These are phyloP conservation scores for Alfaro cultratus DNA, from an alignment of 2,797 vertebrate genomes.

Conservation along the genomic window DNA sequence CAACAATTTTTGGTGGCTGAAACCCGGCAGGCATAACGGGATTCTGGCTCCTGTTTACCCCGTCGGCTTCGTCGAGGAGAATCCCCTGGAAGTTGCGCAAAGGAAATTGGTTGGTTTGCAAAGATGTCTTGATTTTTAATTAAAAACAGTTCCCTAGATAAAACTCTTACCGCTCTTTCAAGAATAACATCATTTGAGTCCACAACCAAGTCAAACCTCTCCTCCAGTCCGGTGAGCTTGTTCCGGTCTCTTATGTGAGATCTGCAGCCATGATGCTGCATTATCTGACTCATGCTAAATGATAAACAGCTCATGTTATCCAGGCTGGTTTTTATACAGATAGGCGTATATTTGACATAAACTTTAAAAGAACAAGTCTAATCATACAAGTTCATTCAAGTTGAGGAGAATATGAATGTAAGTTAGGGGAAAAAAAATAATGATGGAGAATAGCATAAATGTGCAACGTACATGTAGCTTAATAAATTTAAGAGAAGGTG, in stretches of 20 bases:
- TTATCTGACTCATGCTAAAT: constrained; percentile 91
- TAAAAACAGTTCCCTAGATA: not conserved
- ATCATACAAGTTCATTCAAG: not conserved
- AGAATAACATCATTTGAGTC: constrained; percentile 94
- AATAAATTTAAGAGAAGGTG: not conserved
- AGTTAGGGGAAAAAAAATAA: not conserved
- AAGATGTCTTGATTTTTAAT: not conserved
- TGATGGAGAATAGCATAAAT: not conserved
- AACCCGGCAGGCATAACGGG: constrained; percentile 91
- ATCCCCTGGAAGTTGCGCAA: constrained; percentile 83
- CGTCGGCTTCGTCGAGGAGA: constrained; percentile 92
- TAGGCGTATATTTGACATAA: not conserved
- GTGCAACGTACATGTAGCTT: not conserved
- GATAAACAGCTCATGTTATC: not conserved
- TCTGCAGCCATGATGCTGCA: constrained; percentile 93
- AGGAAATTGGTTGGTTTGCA: constrained; percentile 11
- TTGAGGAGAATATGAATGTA: not conserved
- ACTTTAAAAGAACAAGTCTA: not conserved
- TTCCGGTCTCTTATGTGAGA: constrained; percentile 84
- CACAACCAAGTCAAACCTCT: constrained; percentile 93
- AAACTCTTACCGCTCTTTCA: constrained; percentile 89
- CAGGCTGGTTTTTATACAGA: not conserved
- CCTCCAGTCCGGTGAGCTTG: constrained; percentile 89
- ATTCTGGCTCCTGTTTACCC: constrained; percentile 90
- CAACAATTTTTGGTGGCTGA: constrained; percentile 89